Evolutionary conservation across 1,140 invertebrate genomes (phyloP), one percentile per base, ranked within the genome.

Genomic region (Arion vulgaris): DNA sequence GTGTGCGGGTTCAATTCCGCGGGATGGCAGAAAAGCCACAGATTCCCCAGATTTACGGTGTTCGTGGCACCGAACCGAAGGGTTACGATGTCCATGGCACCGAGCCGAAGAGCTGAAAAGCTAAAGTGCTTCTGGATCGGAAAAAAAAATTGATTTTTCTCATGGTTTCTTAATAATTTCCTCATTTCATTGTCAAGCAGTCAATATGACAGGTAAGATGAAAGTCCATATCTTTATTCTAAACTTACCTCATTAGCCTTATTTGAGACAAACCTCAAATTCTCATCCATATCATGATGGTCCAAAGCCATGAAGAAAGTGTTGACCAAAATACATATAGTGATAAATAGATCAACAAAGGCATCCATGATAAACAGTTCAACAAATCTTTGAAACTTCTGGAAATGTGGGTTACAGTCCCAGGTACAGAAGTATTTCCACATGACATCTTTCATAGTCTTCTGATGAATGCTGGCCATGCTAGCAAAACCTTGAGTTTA

Each of bases 261-360:
- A 92, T 96, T 96, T 68, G 98, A 94, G n/a, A 96, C 94, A 80
- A 93, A 94, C 76, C 96, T 95, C 39, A 92, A 81, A 13, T 84
- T 80, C 26, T 82, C 34, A 9, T 84, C 72, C 97, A 98, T 98
- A 83, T 97, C 95, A 92, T 98, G 96, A 91, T 98, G 97, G 93
- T 99, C 98, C 91, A 98, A 93, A 17, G 97, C 98, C 98, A 99
- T 99, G 93, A 99, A 99, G 80, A 98, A 94, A 0, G 98, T 99
- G 91, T 99, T 99, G 85, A 99, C 96, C 76, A 99, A 96, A 93
- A 99, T 99, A 93, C 98, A 99, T 66, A 99, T 94, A 15, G 98
- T 99, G 91, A 99, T 99, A 93, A 99, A 99, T 83, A 99, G 94
- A 92, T 99, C 98, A 85, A 99, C 97, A 91, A 99, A 99, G 17